Conservation (phyloP, 2,797 vertebrate genomes). For the Philypnodon macrostomus region DNA sequence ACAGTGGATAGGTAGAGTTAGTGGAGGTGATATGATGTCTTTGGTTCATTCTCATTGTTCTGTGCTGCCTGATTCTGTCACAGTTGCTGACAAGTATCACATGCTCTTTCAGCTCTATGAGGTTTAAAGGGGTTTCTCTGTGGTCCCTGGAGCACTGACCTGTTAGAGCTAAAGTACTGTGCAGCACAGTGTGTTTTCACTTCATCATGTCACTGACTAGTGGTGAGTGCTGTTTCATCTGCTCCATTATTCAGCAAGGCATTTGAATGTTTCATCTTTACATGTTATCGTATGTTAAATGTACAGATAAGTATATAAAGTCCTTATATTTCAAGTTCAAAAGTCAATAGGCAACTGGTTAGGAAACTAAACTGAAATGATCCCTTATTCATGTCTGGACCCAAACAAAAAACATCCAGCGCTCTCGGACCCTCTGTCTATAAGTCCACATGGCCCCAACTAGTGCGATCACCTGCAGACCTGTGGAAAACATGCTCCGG, state of each 20-base stretch:
- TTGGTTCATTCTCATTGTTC: slow-evolving; percentile 3
- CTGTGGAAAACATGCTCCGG: too few relatives aligned
- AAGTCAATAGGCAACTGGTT: too few relatives aligned
- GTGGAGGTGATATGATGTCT: slow-evolving; percentile 4
- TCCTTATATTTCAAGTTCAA: too few relatives aligned
- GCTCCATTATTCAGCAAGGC: slow-evolving; percentile 40
- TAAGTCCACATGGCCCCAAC: too few relatives aligned
- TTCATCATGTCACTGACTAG: slow-evolving; percentile 27
- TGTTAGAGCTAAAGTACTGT: slow-evolving; percentile 21
- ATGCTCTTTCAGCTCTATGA: slow-evolving; percentile 3
- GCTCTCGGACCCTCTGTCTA: too few relatives aligned
- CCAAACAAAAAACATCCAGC: too few relatives aligned
- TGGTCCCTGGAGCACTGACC: slow-evolving; percentile 22
- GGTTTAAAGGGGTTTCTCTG: slow-evolving; percentile 20
- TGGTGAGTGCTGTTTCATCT: slow-evolving; percentile 16
- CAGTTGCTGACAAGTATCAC: slow-evolving; percentile 1
- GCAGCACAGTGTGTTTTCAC: slow-evolving; percentile 25
- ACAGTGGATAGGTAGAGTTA: too few relatives aligned
- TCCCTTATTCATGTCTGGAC: too few relatives aligned
- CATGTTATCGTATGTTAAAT: too few relatives aligned
- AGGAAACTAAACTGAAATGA: too few relatives aligned
- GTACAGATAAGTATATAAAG: too few relatives aligned
- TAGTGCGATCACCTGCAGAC: too few relatives aligned
- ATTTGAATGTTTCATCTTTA: slow-evolving; percentile 26
- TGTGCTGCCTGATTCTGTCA: slow-evolving; percentile 8